Evolutionary conservation across 2,888 invertebrate genomes (phyloP).

Genomic region (Macrosoma leucophasiata): DNA sequence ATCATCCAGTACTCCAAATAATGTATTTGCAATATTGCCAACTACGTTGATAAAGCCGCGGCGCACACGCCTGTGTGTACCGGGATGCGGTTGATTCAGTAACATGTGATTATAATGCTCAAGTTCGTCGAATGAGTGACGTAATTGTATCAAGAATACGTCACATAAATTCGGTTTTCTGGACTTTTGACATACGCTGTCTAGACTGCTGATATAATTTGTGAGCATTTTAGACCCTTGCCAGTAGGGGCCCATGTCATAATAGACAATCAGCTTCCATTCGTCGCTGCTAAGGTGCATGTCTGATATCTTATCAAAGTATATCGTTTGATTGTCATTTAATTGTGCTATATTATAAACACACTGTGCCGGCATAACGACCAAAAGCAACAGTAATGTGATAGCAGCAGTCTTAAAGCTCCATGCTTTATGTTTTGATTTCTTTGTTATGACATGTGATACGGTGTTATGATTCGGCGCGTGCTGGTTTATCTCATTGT

Average conservation of each 20-base stretch:
- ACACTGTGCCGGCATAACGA: too few relatives aligned
- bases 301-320: conserved; percentile 11
- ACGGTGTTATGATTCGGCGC: background rate
- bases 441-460: conserved; percentile 1
- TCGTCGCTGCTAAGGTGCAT: conserved; percentile 9
- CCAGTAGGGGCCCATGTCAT: conserved; percentile 13
- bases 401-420: conserved; percentile 1
- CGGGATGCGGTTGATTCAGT: conserved; percentile 16
- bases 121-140: background rate
- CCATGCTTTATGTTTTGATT: too few relatives aligned
- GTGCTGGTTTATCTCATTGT: too few relatives aligned
- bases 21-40: conserved; percentile 13
- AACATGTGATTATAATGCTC: conserved; percentile 15
- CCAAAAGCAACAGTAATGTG: too few relatives aligned
- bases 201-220: background rate
- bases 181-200: background rate
- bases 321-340: conserved; percentile 8
- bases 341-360: conserved; percentile 1
- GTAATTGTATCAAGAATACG: too few relatives aligned
- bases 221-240: conserved; percentile 3
- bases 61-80: conserved; percentile 7
- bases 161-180: conserved; percentile 1
- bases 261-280: conserved; percentile 13
- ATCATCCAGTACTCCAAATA: conserved; percentile 21
- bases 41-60: conserved; percentile 23